phyloP scores from a whole-genome alignment of 2,113 vertebrate genomes.

The Pipa parva region DNA sequence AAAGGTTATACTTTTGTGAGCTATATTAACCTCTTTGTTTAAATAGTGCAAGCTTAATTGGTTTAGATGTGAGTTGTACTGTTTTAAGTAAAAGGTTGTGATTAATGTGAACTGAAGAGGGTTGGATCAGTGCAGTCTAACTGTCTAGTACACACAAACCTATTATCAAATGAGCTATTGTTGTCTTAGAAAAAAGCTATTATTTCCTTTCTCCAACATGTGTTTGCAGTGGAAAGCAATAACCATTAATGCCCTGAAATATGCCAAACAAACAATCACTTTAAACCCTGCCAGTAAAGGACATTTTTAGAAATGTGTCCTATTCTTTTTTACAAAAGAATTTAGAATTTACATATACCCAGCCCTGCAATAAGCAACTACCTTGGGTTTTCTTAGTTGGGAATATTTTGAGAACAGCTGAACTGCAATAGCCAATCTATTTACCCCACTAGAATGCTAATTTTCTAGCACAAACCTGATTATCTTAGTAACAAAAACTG shows the following conservation, averaged over 20 bases:
- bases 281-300: neutral
- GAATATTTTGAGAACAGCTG: no score
- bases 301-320: no score
- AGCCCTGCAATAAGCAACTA: no score
- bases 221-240: neutral
- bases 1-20: slow-evolving; percentile 56
- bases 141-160: slow-evolving; percentile 43
- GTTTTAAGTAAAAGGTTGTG: slow-evolving; percentile 60
- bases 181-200: slow-evolving; percentile 17
- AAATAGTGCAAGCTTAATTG: slow-evolving; percentile 59
- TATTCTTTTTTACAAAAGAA: no score
- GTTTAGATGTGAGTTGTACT: slow-evolving; percentile 55
- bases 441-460: no score
- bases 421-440: no score
- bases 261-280: neutral
- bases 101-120: slow-evolving; percentile 57
- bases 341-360: no score
- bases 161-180: slow-evolving; percentile 45
- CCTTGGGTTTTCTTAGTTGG: no score
- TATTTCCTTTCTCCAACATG: slow-evolving; percentile 17
- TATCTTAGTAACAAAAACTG: no score
- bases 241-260: neutral
- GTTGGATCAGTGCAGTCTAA: slow-evolving; percentile 48
- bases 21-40: slow-evolving; percentile 62
- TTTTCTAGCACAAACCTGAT: no score